A percentile compares a stretch with the other conserved stretches of the same genome.
phyloP scores from a whole-genome alignment of 2,113 vertebrate species.

The Lathamus discolor region DNA sequence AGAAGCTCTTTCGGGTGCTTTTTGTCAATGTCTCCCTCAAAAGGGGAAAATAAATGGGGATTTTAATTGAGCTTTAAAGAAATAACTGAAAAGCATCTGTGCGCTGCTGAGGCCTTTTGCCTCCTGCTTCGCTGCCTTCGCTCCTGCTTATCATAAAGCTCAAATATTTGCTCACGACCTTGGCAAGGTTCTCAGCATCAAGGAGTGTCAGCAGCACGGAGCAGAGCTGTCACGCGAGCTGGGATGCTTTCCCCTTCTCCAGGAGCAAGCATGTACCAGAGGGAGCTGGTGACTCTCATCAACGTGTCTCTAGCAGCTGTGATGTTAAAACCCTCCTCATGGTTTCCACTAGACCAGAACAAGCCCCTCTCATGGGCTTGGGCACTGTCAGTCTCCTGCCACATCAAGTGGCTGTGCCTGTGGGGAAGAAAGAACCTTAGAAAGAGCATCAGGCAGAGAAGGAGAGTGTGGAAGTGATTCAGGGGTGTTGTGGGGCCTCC shows the following conservation, averaged over 20 bases:
- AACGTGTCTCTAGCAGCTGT: rapidly evolving
- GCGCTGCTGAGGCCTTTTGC: neutral
- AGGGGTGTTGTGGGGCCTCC: neutral
- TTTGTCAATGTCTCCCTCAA: neutral
- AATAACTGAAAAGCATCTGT: neutral
- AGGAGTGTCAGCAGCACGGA: neutral
- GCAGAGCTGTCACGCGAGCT: neutral
- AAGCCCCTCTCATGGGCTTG: rapidly evolving
- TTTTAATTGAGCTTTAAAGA: neutral
- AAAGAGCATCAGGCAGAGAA: neutral
- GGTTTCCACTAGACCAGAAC: neutral
- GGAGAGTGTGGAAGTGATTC: neutral
- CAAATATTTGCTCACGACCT: slow-evolving; percentile 59
- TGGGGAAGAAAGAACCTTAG: neutral
- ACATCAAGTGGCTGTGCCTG: rapidly evolving
- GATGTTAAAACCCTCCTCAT: rapidly evolving
- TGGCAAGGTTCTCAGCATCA: neutral
- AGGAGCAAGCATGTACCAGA: neutral
- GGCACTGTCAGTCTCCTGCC: neutral
- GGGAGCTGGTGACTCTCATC: rapidly evolving
- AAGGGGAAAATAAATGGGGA: neutral
- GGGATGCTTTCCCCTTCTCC: neutral
- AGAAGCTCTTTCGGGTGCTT: neutral
- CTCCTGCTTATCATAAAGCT: slow-evolving; percentile 42
- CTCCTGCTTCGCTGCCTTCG: neutral